Conservation (phyloP, 2,888 invertebrate genomes). For the Noctua janthina region DNA sequence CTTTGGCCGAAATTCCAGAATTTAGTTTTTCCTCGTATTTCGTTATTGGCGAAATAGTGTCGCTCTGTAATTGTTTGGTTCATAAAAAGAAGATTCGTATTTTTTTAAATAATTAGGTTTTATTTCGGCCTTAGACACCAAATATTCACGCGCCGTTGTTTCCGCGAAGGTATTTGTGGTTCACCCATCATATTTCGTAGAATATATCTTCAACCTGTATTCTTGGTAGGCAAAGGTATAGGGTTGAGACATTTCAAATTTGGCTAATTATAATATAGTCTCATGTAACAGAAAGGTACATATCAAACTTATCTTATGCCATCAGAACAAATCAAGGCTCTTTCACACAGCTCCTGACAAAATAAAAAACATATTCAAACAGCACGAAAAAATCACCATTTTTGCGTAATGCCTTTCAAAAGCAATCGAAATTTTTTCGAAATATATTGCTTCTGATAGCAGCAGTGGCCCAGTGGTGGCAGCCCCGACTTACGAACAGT, state of each 20-base stretch:
- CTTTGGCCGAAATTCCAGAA: slow-evolving; percentile 10
- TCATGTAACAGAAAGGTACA: neutral
- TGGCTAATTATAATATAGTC: neutral
- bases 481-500: too few relatives aligned
- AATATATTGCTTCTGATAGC: too few relatives aligned
- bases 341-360: neutral
- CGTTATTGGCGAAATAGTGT: slow-evolving; percentile 11
- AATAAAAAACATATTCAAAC: neutral
- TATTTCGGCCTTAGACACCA: neutral
- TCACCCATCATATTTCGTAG: neutral
- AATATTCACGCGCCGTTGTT: neutral
- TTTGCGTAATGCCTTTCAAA: neutral
- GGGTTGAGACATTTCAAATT: neutral
- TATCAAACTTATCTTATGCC: neutral
- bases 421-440: neutral
- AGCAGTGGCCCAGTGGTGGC: too few relatives aligned
- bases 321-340: neutral
- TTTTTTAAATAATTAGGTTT: neutral
- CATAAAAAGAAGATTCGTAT: neutral
- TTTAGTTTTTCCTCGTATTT: slow-evolving; percentile 19
- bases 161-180: neutral
- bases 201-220: neutral
- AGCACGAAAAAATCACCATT: neutral
- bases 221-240: neutral
- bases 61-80: neutral